Evolutionary conservation across 2,888 invertebrate species (phyloP).

Genomic region (Phania funesta): DNA sequence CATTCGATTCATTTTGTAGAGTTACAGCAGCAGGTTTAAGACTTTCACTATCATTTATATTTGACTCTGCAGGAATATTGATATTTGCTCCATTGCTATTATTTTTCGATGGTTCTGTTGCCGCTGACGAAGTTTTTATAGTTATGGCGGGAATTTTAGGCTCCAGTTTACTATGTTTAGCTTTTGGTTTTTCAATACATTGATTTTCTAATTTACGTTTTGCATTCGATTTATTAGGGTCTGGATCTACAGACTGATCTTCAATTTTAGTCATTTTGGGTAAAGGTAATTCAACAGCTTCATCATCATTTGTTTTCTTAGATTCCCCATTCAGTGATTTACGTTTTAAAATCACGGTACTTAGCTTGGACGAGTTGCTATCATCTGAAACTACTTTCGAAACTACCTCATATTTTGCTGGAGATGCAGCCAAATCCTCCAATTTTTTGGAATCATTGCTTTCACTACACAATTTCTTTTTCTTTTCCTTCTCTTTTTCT

Average conservation of each 20-base stretch:
- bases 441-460: conserved; percentile 30
- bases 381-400: conserved; percentile 73
- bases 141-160: conserved; percentile 54
- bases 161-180: conserved; percentile 70
- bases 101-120: neutral
- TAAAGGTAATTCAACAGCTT: conserved; percentile 56
- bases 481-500: conserved; percentile 43
- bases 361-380: conserved; percentile 72
- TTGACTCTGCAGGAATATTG: conserved; percentile 2
- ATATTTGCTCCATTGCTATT: neutral
- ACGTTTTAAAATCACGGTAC: conserved; percentile 78
- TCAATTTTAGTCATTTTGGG: conserved; percentile 71
- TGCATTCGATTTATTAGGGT: conserved; percentile 57
- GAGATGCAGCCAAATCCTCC: conserved; percentile 7
- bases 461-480: conserved; percentile 44
- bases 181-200: conserved; percentile 62
- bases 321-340: conserved; percentile 71
- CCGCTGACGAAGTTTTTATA: conserved; percentile 45
- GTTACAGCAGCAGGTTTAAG: neutral
- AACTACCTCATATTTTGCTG: conserved; percentile 77
- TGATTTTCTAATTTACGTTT: conserved; percentile 53
- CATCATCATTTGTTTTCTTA: conserved; percentile 46
- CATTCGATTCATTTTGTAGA: neutral
- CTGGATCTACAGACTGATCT: conserved; percentile 41
- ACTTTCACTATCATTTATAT: neutral